Base-by-base conservation (phyloP, 2,797 vertebrate species). In the Onychomys torridus region DNA sequence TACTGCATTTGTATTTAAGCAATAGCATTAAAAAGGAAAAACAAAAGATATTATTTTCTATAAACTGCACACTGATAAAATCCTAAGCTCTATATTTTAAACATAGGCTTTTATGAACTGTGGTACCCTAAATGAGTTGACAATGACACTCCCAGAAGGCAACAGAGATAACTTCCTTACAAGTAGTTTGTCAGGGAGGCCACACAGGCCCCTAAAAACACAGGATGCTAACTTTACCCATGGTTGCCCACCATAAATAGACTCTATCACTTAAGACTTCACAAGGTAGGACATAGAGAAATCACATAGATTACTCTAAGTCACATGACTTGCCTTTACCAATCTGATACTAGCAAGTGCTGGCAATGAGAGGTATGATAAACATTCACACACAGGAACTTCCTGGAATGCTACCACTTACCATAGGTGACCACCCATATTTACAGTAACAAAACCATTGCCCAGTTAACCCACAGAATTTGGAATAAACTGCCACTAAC, bases 251-350 rank as follows among this genome's bases (percentile, higher is more conserved):
- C 29, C 29, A 67, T 67, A 34, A 67, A 63, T 49, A 46, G 11
- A 34, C 10, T 19, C 61, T 85, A 67, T 23, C 49, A 49, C 61
- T 67, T 21, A 67, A 67, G 32, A 34, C 11, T 85, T 85, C 43
- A 67, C 29, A 85, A 49, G 4, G 19, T 23, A 67, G 29, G 19
- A 13, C 40, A 84, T 7, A 63, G 40, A 84, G 17, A 84, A 83
- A 46, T 32, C 16, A 63, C 52, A 93, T 61, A 79, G 14, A 84
- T 14, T 85, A 52, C 90, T 49, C 69, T 93, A 88, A 76, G 73
- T 46, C 82, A 96, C 81, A 88, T 57, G 84, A 83, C 73, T 43
- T 86, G 49, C n/a, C 85, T 65, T 89, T 61, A 83, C 43, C 91
- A 96, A 88, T 83, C 7, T 91, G 88, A 86, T 88, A 88, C 61